Percentiles rank a stretch among this genome's conserved stretches.
phyloP scores from a whole-genome alignment of 2,797 vertebrate genomes.

The Scarus forsteni region DNA sequence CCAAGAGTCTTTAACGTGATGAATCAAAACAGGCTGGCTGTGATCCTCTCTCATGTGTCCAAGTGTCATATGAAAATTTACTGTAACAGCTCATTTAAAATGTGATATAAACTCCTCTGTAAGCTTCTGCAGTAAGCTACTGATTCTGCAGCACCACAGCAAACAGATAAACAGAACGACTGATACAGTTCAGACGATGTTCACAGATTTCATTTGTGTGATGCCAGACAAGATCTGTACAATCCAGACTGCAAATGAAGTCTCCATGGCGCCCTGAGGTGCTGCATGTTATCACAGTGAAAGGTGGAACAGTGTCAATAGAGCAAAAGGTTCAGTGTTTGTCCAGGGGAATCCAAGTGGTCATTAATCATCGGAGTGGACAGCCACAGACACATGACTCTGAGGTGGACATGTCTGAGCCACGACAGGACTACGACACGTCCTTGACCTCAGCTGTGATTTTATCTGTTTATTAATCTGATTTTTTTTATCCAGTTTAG shows the following conservation, averaged over 20 bases:
- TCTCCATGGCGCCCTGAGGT: constrained; percentile 49
- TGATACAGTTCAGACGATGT: background rate
- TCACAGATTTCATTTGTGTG: constrained; percentile 6
- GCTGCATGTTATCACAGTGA: constrained; percentile 49
- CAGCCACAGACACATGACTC: constrained; percentile 58
- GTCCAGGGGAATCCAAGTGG: constrained; percentile 61
- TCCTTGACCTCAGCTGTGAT: constrained; percentile 64
- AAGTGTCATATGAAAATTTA: too few species aligned
- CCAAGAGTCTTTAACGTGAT: too few species aligned
- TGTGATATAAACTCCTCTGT: background rate
- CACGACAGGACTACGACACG: constrained; percentile 37
- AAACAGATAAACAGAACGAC: background rate
- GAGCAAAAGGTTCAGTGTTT: constrained; percentile 56
- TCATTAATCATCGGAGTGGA: constrained; percentile 79
- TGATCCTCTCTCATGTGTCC: too few species aligned
- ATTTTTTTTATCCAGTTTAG: background rate
- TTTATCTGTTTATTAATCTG: constrained; percentile 16
- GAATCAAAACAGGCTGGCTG: too few species aligned
- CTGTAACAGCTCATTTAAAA: too few species aligned
- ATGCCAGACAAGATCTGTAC: constrained; percentile 16
- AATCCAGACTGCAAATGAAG: constrained; percentile 7
- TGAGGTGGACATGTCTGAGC: constrained; percentile 59
- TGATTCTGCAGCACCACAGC: background rate
- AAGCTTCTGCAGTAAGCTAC: background rate
- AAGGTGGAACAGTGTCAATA: constrained; percentile 59